These are phyloP conservation scores for Panzeria rudis DNA, from an alignment of 2,888 invertebrate genomes.

Conservation along the genomic window DNA sequence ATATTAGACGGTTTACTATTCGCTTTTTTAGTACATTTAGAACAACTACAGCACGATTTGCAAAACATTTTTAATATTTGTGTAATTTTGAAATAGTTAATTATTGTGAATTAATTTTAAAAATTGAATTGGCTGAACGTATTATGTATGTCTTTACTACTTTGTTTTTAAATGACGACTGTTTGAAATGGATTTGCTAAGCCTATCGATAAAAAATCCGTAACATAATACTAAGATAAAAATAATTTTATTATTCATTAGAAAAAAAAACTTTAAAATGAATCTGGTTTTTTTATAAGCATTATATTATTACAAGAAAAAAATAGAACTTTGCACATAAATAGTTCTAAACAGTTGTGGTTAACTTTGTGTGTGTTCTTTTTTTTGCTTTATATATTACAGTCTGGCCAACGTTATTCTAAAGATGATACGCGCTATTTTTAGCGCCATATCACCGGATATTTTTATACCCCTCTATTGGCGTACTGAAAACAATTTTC, in stretches of 20 bases:
- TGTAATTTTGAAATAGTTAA: not conserved
- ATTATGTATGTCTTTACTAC: constrained; percentile 12
- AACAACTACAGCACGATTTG: constrained; percentile 44
- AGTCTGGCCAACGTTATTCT: constrained; percentile 90
- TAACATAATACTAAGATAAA: constrained; percentile 16
- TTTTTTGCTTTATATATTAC: constrained; percentile 83
- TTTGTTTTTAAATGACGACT: constrained; percentile 31
- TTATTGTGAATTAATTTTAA: not conserved
- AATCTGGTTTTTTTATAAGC: constrained; percentile 49
- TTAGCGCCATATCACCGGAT: constrained; percentile 87
- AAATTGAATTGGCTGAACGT: not conserved
- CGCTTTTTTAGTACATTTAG: constrained; percentile 17
- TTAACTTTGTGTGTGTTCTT: no score
- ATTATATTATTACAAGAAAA: constrained; percentile 36
- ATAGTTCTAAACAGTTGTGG: constrained; percentile 21
- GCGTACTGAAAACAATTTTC: constrained; percentile 86
- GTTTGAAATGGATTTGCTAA: constrained; percentile 45
- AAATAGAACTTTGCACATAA: constrained; percentile 8
- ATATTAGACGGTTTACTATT: not conserved
- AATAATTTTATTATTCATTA: constrained; percentile 28
- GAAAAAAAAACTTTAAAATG: not conserved
- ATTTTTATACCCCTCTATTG: constrained; percentile 88
- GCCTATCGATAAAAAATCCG: constrained; percentile 48
- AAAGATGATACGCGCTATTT: constrained; percentile 87
- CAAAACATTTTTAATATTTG: constrained; percentile 17